Percentiles rank a stretch among this genome's conserved stretches.
Conservation (phyloP, 2,113 vertebrate genomes). For the Xyliphius kryptos region DNA sequence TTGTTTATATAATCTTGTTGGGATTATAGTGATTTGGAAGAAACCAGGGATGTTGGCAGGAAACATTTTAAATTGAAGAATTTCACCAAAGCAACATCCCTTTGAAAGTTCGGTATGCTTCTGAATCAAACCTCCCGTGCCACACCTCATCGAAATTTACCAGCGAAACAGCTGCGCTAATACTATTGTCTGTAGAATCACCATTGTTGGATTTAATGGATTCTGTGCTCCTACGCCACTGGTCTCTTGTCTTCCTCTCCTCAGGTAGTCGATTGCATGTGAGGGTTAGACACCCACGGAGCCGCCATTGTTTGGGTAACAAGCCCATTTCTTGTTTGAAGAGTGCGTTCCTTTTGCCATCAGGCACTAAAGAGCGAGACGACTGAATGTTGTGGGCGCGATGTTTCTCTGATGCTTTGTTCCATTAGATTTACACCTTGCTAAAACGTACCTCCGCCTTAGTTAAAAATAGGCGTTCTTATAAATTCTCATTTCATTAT, state of each 20-base stretch:
- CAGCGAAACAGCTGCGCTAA: too few relatives aligned
- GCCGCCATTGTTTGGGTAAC: conserved; percentile 39
- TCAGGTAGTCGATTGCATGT: conserved; percentile 31
- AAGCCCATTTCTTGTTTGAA: conserved; percentile 33
- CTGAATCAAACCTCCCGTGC: too few relatives aligned
- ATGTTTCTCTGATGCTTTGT: conserved; percentile 28
- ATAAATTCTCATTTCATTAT: too few relatives aligned
- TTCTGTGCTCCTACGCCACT: conserved; percentile 38
- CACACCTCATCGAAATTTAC: too few relatives aligned
- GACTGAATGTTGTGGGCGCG: conserved; percentile 33
- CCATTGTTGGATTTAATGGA: conserved; percentile 48
- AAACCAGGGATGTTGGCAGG: background rate
- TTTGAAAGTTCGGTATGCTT: too few relatives aligned
- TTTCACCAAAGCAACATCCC: too few relatives aligned
- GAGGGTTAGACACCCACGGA: conserved; percentile 25
- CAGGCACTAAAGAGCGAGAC: conserved; percentile 34
- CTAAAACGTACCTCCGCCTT: conserved; percentile 3
- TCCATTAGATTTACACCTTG: conserved; percentile 6
- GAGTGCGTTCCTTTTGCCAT: conserved; percentile 28
- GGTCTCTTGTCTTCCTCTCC: conserved; percentile 24
- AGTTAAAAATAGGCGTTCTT: conserved; percentile 33
- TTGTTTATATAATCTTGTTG: too few relatives aligned
- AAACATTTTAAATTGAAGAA: too few relatives aligned
- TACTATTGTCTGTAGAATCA: conserved; percentile 28
- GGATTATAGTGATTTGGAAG: background rate